A percentile compares a stretch with the other conserved stretches of the same genome.
These are phyloP conservation scores for Atta colombica DNA, from an alignment of 1,140 invertebrate genomes.

Conservation along the genomic window DNA sequence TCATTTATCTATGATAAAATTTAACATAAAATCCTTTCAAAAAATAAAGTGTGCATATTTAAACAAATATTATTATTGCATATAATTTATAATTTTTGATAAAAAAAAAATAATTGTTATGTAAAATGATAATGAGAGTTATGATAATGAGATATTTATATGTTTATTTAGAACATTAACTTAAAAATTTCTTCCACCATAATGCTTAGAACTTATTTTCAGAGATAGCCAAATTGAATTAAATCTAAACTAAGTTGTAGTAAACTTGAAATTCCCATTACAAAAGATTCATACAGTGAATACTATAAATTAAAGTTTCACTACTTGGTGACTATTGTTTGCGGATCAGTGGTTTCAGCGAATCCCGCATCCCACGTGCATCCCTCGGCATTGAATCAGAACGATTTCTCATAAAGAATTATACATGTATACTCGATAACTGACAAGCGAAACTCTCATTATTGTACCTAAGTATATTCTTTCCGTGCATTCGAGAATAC, in stretches of 20 bases:
- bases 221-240: neutral
- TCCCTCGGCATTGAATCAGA: slow-evolving; percentile 27
- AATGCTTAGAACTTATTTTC: neutral
- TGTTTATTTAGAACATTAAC: neutral
- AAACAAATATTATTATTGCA: neutral
- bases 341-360: slow-evolving; percentile 53
- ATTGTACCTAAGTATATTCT: neutral
- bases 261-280: slow-evolving; percentile 11
- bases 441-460: slow-evolving; percentile 38
- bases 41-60: neutral
- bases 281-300: neutral
- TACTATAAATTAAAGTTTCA: slow-evolving; percentile 24
- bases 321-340: slow-evolving; percentile 47
- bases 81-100: neutral
- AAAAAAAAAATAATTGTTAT: neutral
- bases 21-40: neutral
- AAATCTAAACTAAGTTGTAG: neutral
- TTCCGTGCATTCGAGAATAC: neutral
- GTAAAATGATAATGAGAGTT: too few species aligned
- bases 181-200: neutral
- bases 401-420: slow-evolving; percentile 46
- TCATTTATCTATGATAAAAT: neutral
- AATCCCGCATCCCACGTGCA: slow-evolving; percentile 5
- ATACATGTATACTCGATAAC: slow-evolving; percentile 26
- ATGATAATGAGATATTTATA: neutral